Evolutionary conservation across 2,797 vertebrate species (phyloP).

Genomic region (Crypturellus tataupa): DNA sequence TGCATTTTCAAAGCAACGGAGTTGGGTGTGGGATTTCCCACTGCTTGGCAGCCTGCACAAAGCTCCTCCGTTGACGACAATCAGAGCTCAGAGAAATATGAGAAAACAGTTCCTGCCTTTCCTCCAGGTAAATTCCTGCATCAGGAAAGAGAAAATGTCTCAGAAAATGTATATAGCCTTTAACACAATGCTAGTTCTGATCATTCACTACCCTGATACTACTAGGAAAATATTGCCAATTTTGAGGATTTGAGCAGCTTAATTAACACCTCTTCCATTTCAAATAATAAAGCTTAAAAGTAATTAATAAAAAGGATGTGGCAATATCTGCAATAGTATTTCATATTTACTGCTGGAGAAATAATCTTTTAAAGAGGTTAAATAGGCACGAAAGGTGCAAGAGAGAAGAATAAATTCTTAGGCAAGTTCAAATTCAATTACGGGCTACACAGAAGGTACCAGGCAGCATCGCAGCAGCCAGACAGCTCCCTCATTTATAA

Average conservation of each 20-base stretch:
- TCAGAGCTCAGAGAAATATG: neutral
- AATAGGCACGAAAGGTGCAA: slow-evolving; percentile 45
- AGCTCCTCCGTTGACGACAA: neutral
- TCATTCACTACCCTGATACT: neutral
- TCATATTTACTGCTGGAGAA: slow-evolving; percentile 61
- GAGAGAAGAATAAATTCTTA: slow-evolving; percentile 59
- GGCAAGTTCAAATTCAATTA: slow-evolving; percentile 59
- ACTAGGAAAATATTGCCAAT: slow-evolving; percentile 2
- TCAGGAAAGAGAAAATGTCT: neutral
- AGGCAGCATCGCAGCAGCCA: neutral
- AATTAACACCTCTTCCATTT: slow-evolving; percentile 37
- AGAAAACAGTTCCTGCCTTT: neutral
- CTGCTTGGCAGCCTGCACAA: neutral
- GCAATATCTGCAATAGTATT: slow-evolving; percentile 46
- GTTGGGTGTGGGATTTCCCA: neutral
- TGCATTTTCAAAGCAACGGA: neutral
- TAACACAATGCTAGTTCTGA: neutral
- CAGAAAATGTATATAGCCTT: rapidly evolving
- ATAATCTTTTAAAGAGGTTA: slow-evolving; percentile 64
- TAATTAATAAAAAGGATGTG: slow-evolving; percentile 46
- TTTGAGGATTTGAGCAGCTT: neutral
- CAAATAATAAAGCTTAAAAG: slow-evolving; percentile 36
- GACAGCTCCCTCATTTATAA: slow-evolving; percentile 30
- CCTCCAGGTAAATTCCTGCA: neutral
- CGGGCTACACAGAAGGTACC: neutral